Evolutionary conservation across 2,113 vertebrate genomes (phyloP), one percentile per base, ranked within the genome.

Genomic region (Chamaetylas fuelleborni): DNA sequence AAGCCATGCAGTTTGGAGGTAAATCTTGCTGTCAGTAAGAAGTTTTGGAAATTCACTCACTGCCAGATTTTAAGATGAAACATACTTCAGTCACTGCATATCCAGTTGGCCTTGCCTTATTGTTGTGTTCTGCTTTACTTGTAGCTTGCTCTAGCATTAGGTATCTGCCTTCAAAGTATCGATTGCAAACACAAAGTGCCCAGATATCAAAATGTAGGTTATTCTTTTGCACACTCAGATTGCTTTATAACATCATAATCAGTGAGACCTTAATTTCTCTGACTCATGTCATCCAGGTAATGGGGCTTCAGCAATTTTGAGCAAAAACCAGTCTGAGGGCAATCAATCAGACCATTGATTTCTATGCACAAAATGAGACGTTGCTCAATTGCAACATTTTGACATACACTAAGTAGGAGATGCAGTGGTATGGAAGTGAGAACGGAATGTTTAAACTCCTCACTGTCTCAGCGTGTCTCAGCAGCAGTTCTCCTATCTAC

Each of bases 271-370:
- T 80, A 90, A 70, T 88, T 91, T 81, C 33, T 88, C 60, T 84
- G 64, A 77, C 31, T 90, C 60, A 12, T n/a, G 77, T 88, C 87
- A 92, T 83, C 47, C 47, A 86, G 26, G 61, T 82, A 94, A 80
- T 36, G 66, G 51, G n/a, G 31, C 34, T 90, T 88, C 86, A 88
- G 76, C 67, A 83, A 86, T 86, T 94, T 12, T 66, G 34, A 88
- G 81, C 76, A 95, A 94, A 94, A 93, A 78, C 48, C 74, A 85
- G n/a, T 43, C 71, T 33, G 57, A 80, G 62, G 33, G 29, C 69
- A 83, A 90, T 92, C 91, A 92, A 94, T 87, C 85, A 91, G 40
- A 65, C 14, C 24, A 82, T 64, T 51, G 88, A 71, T 93, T 90
- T 78, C 26, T 70, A 86, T 42, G 61, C 67, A 83, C 16, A 90